Evolutionary conservation across 2,888 invertebrate genomes (phyloP).

Genomic region (Folsomia candida): DNA sequence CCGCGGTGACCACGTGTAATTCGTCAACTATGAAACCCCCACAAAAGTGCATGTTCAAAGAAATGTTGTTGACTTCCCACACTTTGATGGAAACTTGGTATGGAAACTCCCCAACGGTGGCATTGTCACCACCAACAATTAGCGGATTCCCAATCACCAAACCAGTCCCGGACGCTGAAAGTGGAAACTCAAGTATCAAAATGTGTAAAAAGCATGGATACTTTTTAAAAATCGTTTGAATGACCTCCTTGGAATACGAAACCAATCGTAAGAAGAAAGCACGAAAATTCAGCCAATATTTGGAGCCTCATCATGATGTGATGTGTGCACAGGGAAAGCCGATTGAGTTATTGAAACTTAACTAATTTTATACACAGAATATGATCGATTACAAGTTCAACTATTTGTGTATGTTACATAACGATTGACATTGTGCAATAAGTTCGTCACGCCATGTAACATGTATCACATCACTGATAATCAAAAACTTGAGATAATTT

Average conservation of each 20-base stretch:
- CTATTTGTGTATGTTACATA: too few relatives aligned
- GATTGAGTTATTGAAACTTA: too few relatives aligned
- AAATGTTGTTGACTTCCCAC: slow-evolving; percentile 20
- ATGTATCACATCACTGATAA: too few relatives aligned
- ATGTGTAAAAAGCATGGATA: neutral
- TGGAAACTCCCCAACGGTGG: slow-evolving; percentile 14
- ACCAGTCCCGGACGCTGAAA: neutral
- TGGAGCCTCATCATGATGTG: neutral
- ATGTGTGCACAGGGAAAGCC: too few relatives aligned
- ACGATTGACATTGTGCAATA: too few relatives aligned
- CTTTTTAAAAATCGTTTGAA: neutral
- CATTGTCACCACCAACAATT: slow-evolving; percentile 19
- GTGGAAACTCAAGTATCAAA: too few relatives aligned
- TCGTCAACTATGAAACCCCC: slow-evolving; percentile 18
- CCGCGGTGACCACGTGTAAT: slow-evolving; percentile 13
- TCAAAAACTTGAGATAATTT: too few relatives aligned
- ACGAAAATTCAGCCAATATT: neutral
- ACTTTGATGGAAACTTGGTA: slow-evolving; percentile 24
- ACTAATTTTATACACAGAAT: too few relatives aligned
- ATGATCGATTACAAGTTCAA: too few relatives aligned
- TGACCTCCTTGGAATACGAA: neutral
- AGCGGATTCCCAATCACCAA: neutral
- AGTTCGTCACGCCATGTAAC: too few relatives aligned
- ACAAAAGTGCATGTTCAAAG: slow-evolving; percentile 19
- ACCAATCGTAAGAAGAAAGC: neutral